A percentile compares a stretch with the other conserved stretches of the same genome.
These are phyloP conservation scores for Protaetia brevitarsis DNA, from an alignment of 1,140 invertebrate species.

Conservation along the genomic window DNA sequence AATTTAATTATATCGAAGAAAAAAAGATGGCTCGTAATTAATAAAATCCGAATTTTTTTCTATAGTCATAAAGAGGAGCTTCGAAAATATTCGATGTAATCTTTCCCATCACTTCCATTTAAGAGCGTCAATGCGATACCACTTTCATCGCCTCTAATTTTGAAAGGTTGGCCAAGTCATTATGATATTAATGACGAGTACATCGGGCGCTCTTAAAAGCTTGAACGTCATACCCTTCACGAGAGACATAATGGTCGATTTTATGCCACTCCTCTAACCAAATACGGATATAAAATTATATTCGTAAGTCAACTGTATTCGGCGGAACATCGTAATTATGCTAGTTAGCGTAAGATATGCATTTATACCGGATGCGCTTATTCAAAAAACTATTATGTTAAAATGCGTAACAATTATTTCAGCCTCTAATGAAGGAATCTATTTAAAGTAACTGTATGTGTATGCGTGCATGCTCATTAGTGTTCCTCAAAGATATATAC, in stretches of 20 bases:
- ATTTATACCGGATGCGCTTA: constrained; percentile 10
- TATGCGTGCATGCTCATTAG: no score
- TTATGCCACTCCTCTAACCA: background rate
- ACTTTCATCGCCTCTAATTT: constrained; percentile 19
- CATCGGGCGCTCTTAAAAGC: constrained; percentile 10
- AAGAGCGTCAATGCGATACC: constrained; percentile 18
- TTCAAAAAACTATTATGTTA: constrained; percentile 4
- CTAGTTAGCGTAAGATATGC: background rate
- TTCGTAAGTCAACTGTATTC: background rate
- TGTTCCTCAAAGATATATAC: no score
- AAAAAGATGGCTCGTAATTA: background rate
- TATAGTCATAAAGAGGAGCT: background rate
- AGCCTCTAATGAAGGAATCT: background rate
- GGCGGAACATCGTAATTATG: constrained; percentile 2
- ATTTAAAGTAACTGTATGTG: background rate
- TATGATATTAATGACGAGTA: constrained; percentile 22
- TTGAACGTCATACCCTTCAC: background rate
- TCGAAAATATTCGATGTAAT: background rate
- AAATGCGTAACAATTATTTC: constrained; percentile 4
- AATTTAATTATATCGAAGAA: constrained; percentile 2
- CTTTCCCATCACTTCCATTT: constrained; percentile 6
- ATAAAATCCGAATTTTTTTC: background rate
- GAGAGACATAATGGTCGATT: background rate
- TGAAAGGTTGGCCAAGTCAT: constrained; percentile 20
- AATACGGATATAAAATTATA: constrained; percentile 13